Conservation (phyloP, 1,140 invertebrate species). For the Hyles euphorbiae region DNA sequence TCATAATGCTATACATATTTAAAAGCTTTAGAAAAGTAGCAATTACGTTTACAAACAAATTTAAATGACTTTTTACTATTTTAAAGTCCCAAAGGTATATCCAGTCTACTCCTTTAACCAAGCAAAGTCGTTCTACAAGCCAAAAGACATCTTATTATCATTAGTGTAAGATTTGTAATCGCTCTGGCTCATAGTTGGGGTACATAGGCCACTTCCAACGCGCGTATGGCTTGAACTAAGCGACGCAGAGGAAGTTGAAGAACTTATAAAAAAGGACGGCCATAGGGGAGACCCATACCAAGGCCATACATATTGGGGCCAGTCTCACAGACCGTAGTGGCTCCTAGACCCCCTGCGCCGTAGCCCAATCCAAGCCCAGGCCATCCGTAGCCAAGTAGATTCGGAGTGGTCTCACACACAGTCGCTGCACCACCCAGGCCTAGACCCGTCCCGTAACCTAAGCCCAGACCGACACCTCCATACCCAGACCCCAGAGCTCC, state of each 20-base stretch:
- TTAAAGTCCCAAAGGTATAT: no score
- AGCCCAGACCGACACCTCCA: no score
- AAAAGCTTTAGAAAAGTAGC: no score
- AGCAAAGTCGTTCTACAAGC: not conserved
- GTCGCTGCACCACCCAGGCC: no score
- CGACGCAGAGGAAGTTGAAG: constrained; percentile 9
- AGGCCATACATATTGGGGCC: constrained; percentile 6
- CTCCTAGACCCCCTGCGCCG: constrained; percentile 5
- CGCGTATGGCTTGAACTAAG: not conserved
- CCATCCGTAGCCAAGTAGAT: no score
- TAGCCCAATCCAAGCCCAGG: constrained; percentile 6
- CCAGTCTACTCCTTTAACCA: no score
- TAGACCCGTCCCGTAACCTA: no score
- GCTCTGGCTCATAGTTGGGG: not conserved
- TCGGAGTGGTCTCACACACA: no score
- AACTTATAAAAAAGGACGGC: constrained; percentile 33
- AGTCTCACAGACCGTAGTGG: constrained; percentile 19
- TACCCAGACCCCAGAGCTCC: constrained; percentile 15
- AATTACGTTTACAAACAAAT: no score
- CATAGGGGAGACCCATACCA: constrained; percentile 3
- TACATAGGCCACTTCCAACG: not conserved
- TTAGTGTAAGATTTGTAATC: not conserved
- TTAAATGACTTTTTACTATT: no score
- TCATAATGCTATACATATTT: no score
- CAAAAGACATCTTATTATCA: not conserved